phyloP scores from a whole-genome alignment of 2,888 invertebrate genomes.

The Parascotia fuliginaria region DNA sequence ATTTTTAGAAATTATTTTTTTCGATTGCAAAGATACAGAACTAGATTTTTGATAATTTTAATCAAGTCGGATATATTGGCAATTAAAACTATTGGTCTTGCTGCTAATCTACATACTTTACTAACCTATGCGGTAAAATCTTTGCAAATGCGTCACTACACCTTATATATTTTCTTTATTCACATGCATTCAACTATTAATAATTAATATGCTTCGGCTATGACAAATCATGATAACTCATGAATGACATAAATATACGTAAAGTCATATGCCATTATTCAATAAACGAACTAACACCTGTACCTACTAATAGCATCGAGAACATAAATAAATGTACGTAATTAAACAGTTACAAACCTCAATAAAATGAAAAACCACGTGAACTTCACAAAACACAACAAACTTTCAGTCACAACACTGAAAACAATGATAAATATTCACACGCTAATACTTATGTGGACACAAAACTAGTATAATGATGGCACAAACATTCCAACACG shows the following conservation, averaged over 20 bases:
- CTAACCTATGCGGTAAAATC: slow-evolving; percentile 50
- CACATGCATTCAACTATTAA: neutral
- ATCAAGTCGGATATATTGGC: no score
- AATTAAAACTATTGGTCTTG: no score
- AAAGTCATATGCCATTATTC: slow-evolving; percentile 5
- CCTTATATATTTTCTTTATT: slow-evolving; percentile 24
- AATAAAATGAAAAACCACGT: slow-evolving; percentile 23
- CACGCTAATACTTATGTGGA: slow-evolving; percentile 22
- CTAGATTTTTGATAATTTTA: no score
- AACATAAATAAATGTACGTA: slow-evolving; percentile 15
- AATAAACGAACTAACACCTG: slow-evolving; percentile 13
- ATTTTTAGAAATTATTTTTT: no score
- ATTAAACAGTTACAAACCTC: slow-evolving; percentile 42
- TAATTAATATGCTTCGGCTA: neutral
- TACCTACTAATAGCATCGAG: slow-evolving; percentile 22
- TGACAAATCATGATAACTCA: slow-evolving; percentile 9
- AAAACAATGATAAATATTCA: slow-evolving; percentile 41
- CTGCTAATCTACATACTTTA: slow-evolving; percentile 49
- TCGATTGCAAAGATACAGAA: no score
- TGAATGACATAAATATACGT: slow-evolving; percentile 3
- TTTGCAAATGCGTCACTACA: slow-evolving; percentile 40
- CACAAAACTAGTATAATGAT: slow-evolving; percentile 32
- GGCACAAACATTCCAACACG: slow-evolving; percentile 40
- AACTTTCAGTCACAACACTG: slow-evolving; percentile 46
- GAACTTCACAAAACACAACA: slow-evolving; percentile 37